Evolutionary conservation across 2,113 vertebrate genomes (phyloP), one percentile per base, ranked within the genome.

Genomic region (Mesembrinibis cayennensis): DNA sequence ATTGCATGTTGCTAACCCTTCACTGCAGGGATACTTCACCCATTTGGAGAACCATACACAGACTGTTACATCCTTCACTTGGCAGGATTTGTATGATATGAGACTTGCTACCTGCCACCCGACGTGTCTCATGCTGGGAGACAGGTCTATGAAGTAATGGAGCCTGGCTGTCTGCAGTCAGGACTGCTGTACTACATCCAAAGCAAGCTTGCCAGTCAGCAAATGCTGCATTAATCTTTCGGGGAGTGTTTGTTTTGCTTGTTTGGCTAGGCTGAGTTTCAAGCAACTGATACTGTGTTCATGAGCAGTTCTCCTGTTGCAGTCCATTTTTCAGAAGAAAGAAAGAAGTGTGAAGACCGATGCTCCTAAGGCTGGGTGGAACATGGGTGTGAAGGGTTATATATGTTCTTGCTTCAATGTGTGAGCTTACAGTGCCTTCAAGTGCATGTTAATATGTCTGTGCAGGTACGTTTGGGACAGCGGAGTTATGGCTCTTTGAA

Each of bases 91-190:
- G n/a, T 94, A 97, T 40, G 96, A 98, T 49, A 98, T 98, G 98
- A 98, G 98, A 93, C 94, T 98, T 61, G 98, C 58, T 99, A 98
- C 96, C 98, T 99, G 97, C 98, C 98, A 23, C 98, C 98, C 5
- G 97, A 98, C 34, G 92, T 87, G 95, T 98, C 98, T 97, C 95
- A 93, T 61, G 66, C 90, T 18, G 95, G 76, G 18, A 98, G 98
- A 90, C 98, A 98, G 80, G 98, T 97, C 97, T 98, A 96, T 77
- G 98, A 99, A 98, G 99, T 98, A 36, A 90, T 40, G 87, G 89
- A 92, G 82, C 87, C 88, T n/a, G 40, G 44, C 65, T 93, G 84
- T 92, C 95, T 87, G 88, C 91, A 92, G 50, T 30, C 86, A 78
- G 89, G 42, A 17, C 59, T 82, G 90, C 90, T 92, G 87, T 59